Base-by-base conservation (phyloP, 2,113 vertebrate species). In the Hucho hucho region DNA sequence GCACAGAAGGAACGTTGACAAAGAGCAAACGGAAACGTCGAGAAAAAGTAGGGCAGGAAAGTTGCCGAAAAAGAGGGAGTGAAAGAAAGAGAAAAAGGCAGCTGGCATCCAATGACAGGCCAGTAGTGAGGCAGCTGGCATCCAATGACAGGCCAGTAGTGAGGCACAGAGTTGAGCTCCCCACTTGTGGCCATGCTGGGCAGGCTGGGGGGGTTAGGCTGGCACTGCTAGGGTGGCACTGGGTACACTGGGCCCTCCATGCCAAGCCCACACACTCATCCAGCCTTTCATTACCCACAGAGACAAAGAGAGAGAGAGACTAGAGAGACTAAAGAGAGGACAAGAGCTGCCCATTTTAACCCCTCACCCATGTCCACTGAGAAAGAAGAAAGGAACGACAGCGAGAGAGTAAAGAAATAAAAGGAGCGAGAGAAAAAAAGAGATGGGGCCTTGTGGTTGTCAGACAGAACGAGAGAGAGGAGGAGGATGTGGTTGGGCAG, bases 151-250 rank as follows among this genome's bases (percentile, higher is more conserved):
- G 88, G 79, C 47, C 68, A 83, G 83, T 84, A 85, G 77, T 74
- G 80, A 86, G 81, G 85, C 80, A 86, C 68, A 67, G 84, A 89
- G 76, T 70, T 83, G 9, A 76, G 70, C 81, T 81, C 78, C 80
- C 83, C 81, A 84, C 84, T 84, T 87, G 78, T 83, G 88, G 86
- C 86, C 87, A 89, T 83, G 88, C 87, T 75, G 76, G 87, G 84
- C 80, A 85, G 89, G 74, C 88, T 82, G 87, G 79, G 84, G 6
- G 75, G n/a, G 82, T 87, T 87, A 87, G 85, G 87, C 76, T 81
- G 82, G 79, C 82, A 75, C 77, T 75, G 82, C 82, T 56, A 63
- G 32, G 9, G 5, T 32, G 73, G 75, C 83, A 5, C 65, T 14
- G 56, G 3, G 59, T 18, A 24, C 16, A 13, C 68, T 47, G 11